Conservation (phyloP, 1,140 invertebrate species). For the Aphis craccivora region DNA sequence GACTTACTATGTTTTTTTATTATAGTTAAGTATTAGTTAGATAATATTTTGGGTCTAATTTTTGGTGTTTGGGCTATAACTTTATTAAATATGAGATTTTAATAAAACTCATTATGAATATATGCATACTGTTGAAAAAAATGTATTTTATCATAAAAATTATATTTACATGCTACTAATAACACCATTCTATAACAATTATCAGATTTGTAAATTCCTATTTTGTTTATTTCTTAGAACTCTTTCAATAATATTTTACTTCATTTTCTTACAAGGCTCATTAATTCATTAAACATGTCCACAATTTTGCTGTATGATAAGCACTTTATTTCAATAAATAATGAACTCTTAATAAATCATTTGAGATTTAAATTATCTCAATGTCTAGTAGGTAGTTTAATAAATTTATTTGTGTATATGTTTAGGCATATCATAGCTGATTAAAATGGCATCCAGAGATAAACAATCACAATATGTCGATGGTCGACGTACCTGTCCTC, state of each 20-base stretch:
- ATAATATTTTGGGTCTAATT: not conserved
- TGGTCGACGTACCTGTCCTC: slow-evolving; percentile 59
- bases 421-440: slow-evolving; percentile 28
- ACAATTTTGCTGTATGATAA: not conserved
- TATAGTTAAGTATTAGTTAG: too few relatives aligned
- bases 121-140: not conserved
- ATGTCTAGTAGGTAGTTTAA: not conserved
- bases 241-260: not conserved
- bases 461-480: slow-evolving; percentile 54
- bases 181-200: not conserved
- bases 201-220: not conserved
- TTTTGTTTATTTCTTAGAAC: not conserved
- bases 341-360: not conserved
- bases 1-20: too few relatives aligned
- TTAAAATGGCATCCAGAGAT: slow-evolving; percentile 57
- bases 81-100: not conserved
- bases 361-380: not conserved
- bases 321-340: not conserved
- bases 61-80: not conserved
- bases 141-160: not conserved
- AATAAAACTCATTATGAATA: not conserved
- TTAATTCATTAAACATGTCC: not conserved
- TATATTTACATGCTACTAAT: too few relatives aligned
- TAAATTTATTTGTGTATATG: not conserved
- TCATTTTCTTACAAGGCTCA: not conserved